Conservation (phyloP, 37 sponge, comb jelly and placozoan genomes). For the Lycopodina hypogea region DNA sequence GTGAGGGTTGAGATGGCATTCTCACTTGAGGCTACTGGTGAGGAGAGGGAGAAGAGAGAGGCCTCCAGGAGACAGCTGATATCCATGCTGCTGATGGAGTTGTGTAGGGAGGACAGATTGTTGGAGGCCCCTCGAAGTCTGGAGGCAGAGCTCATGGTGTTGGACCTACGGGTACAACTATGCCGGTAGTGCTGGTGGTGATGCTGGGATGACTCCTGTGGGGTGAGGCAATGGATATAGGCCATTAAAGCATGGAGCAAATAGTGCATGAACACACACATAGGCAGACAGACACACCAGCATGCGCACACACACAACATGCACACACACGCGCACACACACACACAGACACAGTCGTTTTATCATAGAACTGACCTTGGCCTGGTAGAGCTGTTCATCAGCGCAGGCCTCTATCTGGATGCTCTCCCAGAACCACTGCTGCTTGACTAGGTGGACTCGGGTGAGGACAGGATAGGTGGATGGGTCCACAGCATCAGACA, state of each 20-base stretch:
- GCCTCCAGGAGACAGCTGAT: slow-evolving; percentile 61
- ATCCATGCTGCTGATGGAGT: slow-evolving; percentile 38
- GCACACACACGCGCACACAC: slow-evolving; percentile 14
- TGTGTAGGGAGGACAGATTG: slow-evolving; percentile 5
- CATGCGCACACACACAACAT: not conserved
- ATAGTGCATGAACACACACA: too few relatives aligned
- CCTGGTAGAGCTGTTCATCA: slow-evolving; percentile 83
- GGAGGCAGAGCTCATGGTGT: not conserved
- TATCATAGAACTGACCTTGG: slow-evolving; percentile 35
- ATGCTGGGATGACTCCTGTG: not conserved
- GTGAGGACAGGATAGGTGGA: slow-evolving; percentile 43
- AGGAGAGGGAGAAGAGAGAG: slow-evolving; percentile 66
- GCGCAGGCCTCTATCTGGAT: slow-evolving; percentile 92
- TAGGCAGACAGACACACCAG: too few relatives aligned
- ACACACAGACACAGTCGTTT: slow-evolving; percentile 6
- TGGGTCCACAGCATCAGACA: slow-evolving; percentile 52
- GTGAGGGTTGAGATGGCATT: too few relatives aligned
- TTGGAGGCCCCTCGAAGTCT: not conserved
- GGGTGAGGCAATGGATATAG: too few relatives aligned
- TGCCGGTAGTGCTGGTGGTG: slow-evolving; percentile 5
- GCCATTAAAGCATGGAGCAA: too few relatives aligned
- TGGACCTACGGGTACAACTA: not conserved
- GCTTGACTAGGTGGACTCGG: slow-evolving; percentile 70
- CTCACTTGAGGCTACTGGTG: slow-evolving; percentile 29
- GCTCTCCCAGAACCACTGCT: slow-evolving; percentile 99